phyloP scores from a whole-genome alignment of 1,140 invertebrate species.

The Ooceraea biroi region DNA sequence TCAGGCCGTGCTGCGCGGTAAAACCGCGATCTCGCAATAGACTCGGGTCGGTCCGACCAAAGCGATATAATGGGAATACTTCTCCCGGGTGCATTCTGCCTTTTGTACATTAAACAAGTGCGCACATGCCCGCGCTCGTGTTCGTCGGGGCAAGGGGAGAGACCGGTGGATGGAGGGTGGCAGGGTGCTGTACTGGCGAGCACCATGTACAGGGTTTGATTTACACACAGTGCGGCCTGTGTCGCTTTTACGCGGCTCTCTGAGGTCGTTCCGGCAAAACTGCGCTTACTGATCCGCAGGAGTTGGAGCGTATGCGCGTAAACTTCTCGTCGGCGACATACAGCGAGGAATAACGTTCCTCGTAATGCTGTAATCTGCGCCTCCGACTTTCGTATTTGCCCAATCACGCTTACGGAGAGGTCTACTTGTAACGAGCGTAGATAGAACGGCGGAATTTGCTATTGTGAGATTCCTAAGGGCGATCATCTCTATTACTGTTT shows the following conservation, averaged over 20 bases:
- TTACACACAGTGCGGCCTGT: constrained; percentile 66
- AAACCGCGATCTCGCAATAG: constrained; percentile 73
- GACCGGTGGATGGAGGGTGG: background rate
- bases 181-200: constrained; percentile 25
- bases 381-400: constrained; percentile 5
- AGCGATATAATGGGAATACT: constrained; percentile 78
- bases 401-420: background rate
- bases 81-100: constrained; percentile 70
- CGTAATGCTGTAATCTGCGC: constrained; percentile 20
- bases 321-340: constrained; percentile 40
- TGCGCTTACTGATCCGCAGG: constrained; percentile 38
- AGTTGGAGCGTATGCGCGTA: constrained; percentile 51
- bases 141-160: constrained; percentile 15
- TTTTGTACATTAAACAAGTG: constrained; percentile 76
- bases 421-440: background rate
- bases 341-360: background rate
- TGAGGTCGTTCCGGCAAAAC: constrained; percentile 66
- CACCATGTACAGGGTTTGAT: constrained; percentile 70
- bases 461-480: background rate
- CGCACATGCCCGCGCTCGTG: constrained; percentile 58
- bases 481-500: background rate
- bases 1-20: constrained; percentile 59
- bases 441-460: background rate
- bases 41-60: constrained; percentile 62
- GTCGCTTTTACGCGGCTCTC: constrained; percentile 67